phyloP scores from a whole-genome alignment of 2,113 vertebrate species.

The Tragelaphus strepsiceros region DNA sequence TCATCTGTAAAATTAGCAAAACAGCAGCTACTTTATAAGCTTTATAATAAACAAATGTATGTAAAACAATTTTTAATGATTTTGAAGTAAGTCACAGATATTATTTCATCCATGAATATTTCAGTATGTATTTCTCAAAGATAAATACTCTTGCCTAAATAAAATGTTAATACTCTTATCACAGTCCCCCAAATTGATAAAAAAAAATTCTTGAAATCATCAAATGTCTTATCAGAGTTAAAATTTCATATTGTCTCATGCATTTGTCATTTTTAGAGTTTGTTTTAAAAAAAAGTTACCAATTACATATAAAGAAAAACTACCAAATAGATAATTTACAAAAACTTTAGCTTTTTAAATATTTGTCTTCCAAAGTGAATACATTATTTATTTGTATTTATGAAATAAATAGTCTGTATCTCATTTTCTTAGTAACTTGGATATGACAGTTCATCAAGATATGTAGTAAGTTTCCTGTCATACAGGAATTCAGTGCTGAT shows the following conservation, averaged over 20 bases:
- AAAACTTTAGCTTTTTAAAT: not conserved
- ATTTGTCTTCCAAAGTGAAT: not conserved
- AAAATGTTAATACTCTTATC: not conserved
- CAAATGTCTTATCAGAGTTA: not conserved
- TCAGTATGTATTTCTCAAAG: not conserved
- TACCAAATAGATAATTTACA: not conserved
- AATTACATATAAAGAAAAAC: not conserved
- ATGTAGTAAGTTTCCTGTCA: slow-evolving; percentile 52
- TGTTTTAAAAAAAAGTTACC: not conserved
- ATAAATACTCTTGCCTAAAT: not conserved
- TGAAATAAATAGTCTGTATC: not conserved
- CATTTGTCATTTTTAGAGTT: not conserved
- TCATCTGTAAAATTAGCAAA: not conserved
- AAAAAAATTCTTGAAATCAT: not conserved
- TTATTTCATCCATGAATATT: slow-evolving; percentile 9
- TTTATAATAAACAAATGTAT: not conserved
- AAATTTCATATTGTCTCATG: not conserved
- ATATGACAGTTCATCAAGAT: slow-evolving; percentile 53
- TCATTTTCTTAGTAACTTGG: slow-evolving; percentile 45
- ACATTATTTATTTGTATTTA: slow-evolving; percentile 28
- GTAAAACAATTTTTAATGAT: not conserved
- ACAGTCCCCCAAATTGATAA: not conserved
- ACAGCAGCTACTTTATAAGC: not conserved
- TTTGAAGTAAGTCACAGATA: not conserved
- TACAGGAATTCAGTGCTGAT: slow-evolving; percentile 34